Conservation (phyloP, 2,888 invertebrate genomes). For the Cephus spinipes region DNA sequence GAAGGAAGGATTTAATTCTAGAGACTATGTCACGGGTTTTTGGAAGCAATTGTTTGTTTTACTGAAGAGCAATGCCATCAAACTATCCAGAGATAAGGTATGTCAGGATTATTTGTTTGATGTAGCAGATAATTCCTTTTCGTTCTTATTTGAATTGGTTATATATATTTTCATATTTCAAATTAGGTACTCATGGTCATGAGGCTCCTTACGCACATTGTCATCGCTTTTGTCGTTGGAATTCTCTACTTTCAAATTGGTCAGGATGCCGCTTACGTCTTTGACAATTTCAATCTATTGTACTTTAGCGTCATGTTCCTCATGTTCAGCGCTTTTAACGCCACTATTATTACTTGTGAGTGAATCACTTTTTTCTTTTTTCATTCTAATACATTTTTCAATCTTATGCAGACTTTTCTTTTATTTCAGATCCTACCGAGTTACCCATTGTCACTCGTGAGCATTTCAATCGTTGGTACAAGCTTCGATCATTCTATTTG, state of each 20-base stretch:
- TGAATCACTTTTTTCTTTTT: slow-evolving; percentile 41
- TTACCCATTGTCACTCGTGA: slow-evolving; percentile 84
- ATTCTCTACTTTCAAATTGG: slow-evolving; percentile 87
- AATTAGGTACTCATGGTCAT: slow-evolving; percentile 79
- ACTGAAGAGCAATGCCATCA: slow-evolving; percentile 73
- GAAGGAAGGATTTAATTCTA: slow-evolving; percentile 42
- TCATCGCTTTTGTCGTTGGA: slow-evolving; percentile 86
- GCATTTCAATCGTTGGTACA: slow-evolving; percentile 92
- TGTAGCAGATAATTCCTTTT: background rate
- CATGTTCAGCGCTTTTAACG: slow-evolving; percentile 94
- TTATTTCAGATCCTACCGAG: slow-evolving; percentile 81
- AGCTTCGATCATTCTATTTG: slow-evolving; percentile 83
- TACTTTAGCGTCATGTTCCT: slow-evolving; percentile 94
- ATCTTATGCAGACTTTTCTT: slow-evolving; percentile 1
- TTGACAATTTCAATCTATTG: slow-evolving; percentile 88
- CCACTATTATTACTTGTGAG: slow-evolving; percentile 92
- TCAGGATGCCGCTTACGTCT: slow-evolving; percentile 83
- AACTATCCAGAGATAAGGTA: slow-evolving; percentile 77
- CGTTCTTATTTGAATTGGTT: background rate
- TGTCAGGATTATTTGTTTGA: background rate
- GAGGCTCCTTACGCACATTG: slow-evolving; percentile 82
- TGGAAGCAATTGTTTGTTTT: slow-evolving; percentile 72
- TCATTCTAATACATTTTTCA: background rate
- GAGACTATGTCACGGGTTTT: slow-evolving; percentile 72
- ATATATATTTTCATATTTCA: slow-evolving; percentile 23